phyloP scores from a whole-genome alignment of 2,888 invertebrate genomes.

The Actias luna region DNA sequence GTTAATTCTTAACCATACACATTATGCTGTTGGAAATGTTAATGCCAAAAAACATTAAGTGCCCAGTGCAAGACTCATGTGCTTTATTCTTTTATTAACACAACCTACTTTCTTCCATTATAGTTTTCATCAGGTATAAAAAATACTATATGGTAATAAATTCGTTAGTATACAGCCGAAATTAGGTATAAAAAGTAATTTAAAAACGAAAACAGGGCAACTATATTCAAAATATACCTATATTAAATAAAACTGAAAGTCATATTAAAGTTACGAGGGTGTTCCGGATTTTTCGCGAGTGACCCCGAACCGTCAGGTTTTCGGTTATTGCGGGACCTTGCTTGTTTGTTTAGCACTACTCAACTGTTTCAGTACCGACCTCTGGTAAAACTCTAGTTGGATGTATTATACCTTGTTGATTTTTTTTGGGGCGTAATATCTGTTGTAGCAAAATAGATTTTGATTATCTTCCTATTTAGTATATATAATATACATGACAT shows the following conservation, averaged over 20 bases:
- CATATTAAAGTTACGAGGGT: conserved; percentile 50
- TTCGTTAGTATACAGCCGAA: no score
- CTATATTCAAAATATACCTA: conserved; percentile 56
- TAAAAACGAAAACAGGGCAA: not conserved
- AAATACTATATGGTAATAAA: no score
- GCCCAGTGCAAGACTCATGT: no score
- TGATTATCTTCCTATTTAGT: not conserved
- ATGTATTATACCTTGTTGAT: conserved; percentile 20
- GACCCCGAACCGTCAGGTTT: conserved; percentile 48
- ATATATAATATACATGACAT: no score
- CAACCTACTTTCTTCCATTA: no score
- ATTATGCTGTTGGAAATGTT: no score
- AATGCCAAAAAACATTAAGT: no score
- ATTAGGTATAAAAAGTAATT: no score
- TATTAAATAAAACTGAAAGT: conserved; percentile 55
- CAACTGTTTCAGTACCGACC: conserved; percentile 61
- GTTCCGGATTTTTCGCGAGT: conserved; percentile 63
- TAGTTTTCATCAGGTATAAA: no score
- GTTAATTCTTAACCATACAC: no score
- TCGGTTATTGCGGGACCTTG: conserved; percentile 62
- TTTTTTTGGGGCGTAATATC: not conserved
- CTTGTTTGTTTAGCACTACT: conserved; percentile 72
- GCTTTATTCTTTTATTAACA: no score
- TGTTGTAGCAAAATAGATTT: not conserved
- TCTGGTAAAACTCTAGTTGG: conserved; percentile 59